Evolutionary conservation across 2,888 invertebrate genomes (phyloP).

Genomic region (Temnothorax rugatulus): DNA sequence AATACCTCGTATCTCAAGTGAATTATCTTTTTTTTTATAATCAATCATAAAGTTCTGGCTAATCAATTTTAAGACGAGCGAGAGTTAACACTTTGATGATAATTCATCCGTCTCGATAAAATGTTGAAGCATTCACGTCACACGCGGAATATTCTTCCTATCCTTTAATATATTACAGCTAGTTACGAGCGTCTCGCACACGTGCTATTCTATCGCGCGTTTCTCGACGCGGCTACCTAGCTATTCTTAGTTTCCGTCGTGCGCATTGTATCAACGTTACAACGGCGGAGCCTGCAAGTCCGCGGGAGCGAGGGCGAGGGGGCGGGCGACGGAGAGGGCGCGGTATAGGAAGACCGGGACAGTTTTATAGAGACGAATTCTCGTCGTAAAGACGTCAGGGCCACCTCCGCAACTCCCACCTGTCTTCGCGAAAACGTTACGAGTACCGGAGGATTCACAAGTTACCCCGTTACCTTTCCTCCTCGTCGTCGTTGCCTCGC

Average conservation of each 20-base stretch:
- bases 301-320: conserved; percentile 58
- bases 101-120: not conserved
- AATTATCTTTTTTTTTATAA: not conserved
- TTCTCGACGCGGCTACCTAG: conserved; percentile 61
- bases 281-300: conserved; percentile 56
- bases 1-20: not conserved
- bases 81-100: not conserved
- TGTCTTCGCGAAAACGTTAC: conserved; percentile 79
- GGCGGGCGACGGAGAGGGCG: conserved; percentile 40
- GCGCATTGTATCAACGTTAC: conserved; percentile 75
- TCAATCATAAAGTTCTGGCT: not conserved
- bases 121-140: not conserved
- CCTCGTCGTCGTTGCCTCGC: conserved; percentile 59
- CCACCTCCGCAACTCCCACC: conserved; percentile 78
- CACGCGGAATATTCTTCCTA: not conserved
- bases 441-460: conserved; percentile 80
- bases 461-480: conserved; percentile 77
- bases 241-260: conserved; percentile 73
- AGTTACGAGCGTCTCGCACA: conserved; percentile 12
- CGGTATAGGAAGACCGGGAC: conserved; percentile 78
- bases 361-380: conserved; percentile 85
- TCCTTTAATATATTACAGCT: not conserved
- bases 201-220: conserved; percentile 53
- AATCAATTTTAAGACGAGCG: not conserved
- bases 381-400: conserved; percentile 83